Percentiles rank a stretch among this genome's conserved stretches.
Conservation (phyloP, 2,113 vertebrate genomes). For the Pomatorhinus ruficollis region DNA sequence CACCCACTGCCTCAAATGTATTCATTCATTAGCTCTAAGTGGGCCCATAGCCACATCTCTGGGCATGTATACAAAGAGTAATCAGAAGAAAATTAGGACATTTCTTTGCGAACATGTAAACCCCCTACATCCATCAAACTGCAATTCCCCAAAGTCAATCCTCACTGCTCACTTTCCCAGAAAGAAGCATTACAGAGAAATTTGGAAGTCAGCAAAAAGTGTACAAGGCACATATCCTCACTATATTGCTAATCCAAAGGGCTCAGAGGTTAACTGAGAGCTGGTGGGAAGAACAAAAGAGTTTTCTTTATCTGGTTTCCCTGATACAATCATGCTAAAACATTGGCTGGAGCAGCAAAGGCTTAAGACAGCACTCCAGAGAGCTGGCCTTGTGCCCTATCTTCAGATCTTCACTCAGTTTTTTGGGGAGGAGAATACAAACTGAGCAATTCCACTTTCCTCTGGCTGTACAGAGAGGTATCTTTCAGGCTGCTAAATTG, state of each 20-base stretch:
- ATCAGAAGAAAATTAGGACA: slow-evolving; percentile 11
- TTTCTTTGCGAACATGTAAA: not conserved
- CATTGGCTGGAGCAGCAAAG: not conserved
- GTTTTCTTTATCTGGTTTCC: not conserved
- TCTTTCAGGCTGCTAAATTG: not conserved
- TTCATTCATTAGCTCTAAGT: not conserved
- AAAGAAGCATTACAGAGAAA: not conserved
- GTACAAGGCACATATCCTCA: not conserved
- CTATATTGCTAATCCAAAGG: not conserved
- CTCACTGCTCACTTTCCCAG: not conserved
- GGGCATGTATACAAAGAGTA: slow-evolving; percentile 26
- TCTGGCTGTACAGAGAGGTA: not conserved
- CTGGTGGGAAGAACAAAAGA: slow-evolving; percentile 16
- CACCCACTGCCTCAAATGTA: not conserved
- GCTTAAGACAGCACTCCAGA: not conserved
- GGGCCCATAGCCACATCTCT: not conserved
- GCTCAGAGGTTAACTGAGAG: not conserved
- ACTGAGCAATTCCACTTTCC: not conserved
- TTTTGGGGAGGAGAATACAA: not conserved
- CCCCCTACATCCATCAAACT: not conserved
- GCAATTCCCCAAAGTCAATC: not conserved
- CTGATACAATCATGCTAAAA: not conserved
- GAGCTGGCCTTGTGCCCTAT: not conserved
- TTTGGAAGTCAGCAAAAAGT: not conserved
- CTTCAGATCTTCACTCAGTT: not conserved